Conservation (phyloP, 2,888 invertebrate species). For the Galeruca laticollis region DNA sequence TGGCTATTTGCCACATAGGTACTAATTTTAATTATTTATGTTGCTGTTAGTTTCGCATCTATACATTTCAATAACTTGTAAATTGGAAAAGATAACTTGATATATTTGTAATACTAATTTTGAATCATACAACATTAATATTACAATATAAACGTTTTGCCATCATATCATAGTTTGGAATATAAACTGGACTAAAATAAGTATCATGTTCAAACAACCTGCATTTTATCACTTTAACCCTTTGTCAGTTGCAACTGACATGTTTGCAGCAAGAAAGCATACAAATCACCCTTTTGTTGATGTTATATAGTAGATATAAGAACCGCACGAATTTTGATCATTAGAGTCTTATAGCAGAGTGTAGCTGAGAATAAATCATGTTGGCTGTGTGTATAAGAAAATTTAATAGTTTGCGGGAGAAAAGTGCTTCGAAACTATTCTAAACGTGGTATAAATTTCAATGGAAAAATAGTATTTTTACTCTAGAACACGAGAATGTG, state of each 20-base stretch:
- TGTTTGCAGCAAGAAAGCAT: conserved; percentile 16
- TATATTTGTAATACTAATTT: no score
- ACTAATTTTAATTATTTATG: no score
- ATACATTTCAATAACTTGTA: no score
- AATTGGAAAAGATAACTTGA: no score
- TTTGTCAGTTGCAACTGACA: conserved; percentile 23
- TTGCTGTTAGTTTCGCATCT: no score
- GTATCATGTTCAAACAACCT: conserved; percentile 13
- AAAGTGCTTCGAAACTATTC: background rate
- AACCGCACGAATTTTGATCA: conserved; percentile 22
- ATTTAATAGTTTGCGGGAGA: conserved; percentile 13
- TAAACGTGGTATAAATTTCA: background rate
- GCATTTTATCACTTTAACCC: conserved; percentile 26
- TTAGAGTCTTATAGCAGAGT: conserved; percentile 11
- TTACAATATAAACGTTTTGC: no score
- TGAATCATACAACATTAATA: no score
- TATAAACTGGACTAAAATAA: conserved; percentile 7
- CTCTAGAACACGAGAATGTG: background rate
- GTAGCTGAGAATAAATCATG: conserved; percentile 9
- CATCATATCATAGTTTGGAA: no score
- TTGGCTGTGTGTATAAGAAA: conserved; percentile 6
- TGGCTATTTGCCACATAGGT: no score
- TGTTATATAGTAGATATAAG: background rate
- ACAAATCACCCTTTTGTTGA: conserved; percentile 16
- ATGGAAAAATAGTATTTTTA: background rate